Base-by-base conservation (phyloP, 2,888 invertebrate species). In the Leptura quadrifasciata region DNA sequence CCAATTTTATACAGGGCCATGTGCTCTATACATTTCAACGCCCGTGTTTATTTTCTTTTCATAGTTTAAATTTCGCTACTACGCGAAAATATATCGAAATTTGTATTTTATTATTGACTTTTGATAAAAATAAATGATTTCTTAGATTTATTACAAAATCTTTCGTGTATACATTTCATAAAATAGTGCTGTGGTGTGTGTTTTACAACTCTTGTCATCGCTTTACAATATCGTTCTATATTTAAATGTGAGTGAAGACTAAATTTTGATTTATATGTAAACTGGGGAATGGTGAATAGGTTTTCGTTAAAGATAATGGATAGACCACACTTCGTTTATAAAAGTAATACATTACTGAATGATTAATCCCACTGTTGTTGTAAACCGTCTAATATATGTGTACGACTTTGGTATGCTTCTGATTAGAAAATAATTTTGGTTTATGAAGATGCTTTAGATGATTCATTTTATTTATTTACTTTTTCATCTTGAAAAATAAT, bases 31-130 rank as follows among this genome's bases (percentile, higher is more conserved):
- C 17, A 47, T 69, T 79, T 74, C 52, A 35, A 57, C 70, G 68
- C 58, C 47, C 15, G n/a, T 74, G 77, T 79, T 77, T 79, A 73
- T 79, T 78, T 79, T 76, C 71, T 76, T 72, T 65, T 65, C 69
- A 63, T 67, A 63, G 35, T 74, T 68, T 73, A 64, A 68, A 21
- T 61, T 55, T 52, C 54, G 68, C 52, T 61, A 71, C 52, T 58
- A 61, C 61, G 61, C 52, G 71, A 57, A 64, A 39, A 64, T 35
- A 64, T 64, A 55, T 47, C 55, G 68, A 74, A 67, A 76, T 65
- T 77, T 65, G 69, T 73, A 64, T 67, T 77, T 79, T 64, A 57
- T 74, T 77, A 77, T 76, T 77, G 76, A 76, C 21, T 67, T 61
- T 65, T 60, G 70, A 70, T 52, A 68, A 65, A 58, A 61, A 71